Evolutionary conservation across 2,113 vertebrate species (phyloP).

Genomic region (Cromileptes altivelis): DNA sequence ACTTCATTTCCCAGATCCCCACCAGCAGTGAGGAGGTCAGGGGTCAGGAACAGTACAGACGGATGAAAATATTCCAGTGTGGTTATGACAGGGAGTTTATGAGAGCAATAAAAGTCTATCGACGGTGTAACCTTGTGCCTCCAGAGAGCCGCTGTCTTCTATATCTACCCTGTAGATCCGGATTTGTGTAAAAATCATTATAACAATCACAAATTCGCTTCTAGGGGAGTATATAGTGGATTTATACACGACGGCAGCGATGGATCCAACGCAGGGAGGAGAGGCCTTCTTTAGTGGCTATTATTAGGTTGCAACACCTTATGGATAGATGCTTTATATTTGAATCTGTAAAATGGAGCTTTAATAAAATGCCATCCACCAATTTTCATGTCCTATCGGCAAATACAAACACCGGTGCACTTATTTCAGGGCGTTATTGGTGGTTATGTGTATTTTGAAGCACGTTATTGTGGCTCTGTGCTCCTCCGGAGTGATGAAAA

Average conservation of each 20-base stretch:
- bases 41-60: conserved; percentile 40
- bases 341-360: not conserved
- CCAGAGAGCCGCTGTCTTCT: conserved; percentile 88
- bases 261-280: conserved; percentile 56
- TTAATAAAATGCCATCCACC: not conserved
- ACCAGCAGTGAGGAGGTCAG: conserved; percentile 32
- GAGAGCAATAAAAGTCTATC: conserved; percentile 51
- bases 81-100: conserved; percentile 49
- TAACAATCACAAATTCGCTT: conserved; percentile 99
- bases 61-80: conserved; percentile 42
- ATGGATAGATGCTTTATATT: not conserved
- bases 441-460: not conserved
- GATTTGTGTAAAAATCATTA: conserved; percentile 97
- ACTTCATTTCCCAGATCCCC: conserved; percentile 37
- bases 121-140: conserved; percentile 22
- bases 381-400: not conserved
- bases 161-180: conserved; percentile 99
- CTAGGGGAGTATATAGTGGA: conserved; percentile 99
- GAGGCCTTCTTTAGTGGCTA: conserved; percentile 30
- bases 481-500: not conserved
- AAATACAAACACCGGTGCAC: not conserved
- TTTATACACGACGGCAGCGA: conserved; percentile 92
- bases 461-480: not conserved
- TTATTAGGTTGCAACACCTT: not conserved
- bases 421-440: not conserved